Evolutionary conservation across 2,113 vertebrate genomes (phyloP), one percentile per base, ranked within the genome.

Genomic region (Chaetops frenatus): DNA sequence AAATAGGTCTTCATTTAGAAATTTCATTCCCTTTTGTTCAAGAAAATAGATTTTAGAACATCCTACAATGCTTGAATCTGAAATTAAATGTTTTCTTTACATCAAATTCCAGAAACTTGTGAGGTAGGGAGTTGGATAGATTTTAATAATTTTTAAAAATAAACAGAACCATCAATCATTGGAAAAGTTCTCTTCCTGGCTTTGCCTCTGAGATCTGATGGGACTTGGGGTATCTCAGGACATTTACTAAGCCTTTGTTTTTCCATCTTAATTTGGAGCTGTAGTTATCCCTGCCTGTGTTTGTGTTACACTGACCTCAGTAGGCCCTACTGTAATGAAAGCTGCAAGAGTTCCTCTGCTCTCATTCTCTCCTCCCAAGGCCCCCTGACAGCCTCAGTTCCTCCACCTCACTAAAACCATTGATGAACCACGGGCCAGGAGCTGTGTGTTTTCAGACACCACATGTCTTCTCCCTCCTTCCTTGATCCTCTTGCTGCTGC

Each of bases 21-120:
- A 77, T 81, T 93, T 92, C 64, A 60, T 83, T 86, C 67, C 64
- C 33, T 31, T 95, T 95, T 95, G 92, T 88, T 94, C 64, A 83
- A 74, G 80, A 93, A 96, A 96, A 90, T 78, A 88, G 82, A 87
- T 78, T 54, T 82, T 81, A 88, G 80, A 81, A 81, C 72, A 84
- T 40, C 35, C 71, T 86, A 86, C 69, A 81, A 40, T 23, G 27
- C 76, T 90, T 70, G 80, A 94, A 95, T 88, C 76, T 74, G 38
- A 81, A 96, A 93, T 51, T 3, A 83, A 88, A 70, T 88, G n/a
- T 88, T 95, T 91, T 92, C 95, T 95, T 95, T 94, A 93, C 76
- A 88, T 93, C 76, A 47, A 66, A 93, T 88, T 92, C 94, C 91
- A 94, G 80, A 94, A 94, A 91, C 11, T 78, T 56, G 35, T 70